These are phyloP conservation scores for Brachirus orientalis DNA, from an alignment of 2,113 vertebrate species.

Conservation along the genomic window DNA sequence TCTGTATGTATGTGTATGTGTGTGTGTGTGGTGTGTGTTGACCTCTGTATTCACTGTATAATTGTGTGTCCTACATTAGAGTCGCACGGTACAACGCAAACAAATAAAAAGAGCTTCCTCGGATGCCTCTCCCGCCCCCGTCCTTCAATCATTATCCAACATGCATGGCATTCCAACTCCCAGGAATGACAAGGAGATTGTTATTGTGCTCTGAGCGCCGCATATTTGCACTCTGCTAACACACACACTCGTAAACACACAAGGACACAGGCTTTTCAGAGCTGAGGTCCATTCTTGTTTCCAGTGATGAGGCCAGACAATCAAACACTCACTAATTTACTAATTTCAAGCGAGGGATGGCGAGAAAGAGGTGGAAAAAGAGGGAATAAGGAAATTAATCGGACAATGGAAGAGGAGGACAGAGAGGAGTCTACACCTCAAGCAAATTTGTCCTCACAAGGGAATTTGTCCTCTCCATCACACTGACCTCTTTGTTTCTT, in stretches of 20 bases:
- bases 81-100: slow-evolving; percentile 71
- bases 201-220: slow-evolving; percentile 78
- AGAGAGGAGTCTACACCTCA: slow-evolving; percentile 2
- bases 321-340: slow-evolving; percentile 64
- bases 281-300: slow-evolving; percentile 68
- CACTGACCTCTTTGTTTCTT: slow-evolving; percentile 56
- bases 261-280: slow-evolving; percentile 61
- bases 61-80: slow-evolving; percentile 67
- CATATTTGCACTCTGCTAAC: slow-evolving; percentile 73
- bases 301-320: slow-evolving; percentile 76
- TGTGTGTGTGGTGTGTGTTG: slow-evolving; percentile 37
- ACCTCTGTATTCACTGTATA: slow-evolving; percentile 42
- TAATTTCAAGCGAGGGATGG: slow-evolving; percentile 52
- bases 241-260: slow-evolving; percentile 19
- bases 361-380: slow-evolving; percentile 3
- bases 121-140: slow-evolving; percentile 59
- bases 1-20: slow-evolving; percentile 14
- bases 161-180: slow-evolving; percentile 79
- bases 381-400: neutral
- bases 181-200: slow-evolving; percentile 83
- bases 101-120: slow-evolving; percentile 80
- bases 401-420: neutral
- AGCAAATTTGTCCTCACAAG: slow-evolving; percentile 7
- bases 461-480: slow-evolving; percentile 43
- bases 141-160: slow-evolving; percentile 76